These are phyloP conservation scores for Mesoclemmys tuberculata DNA, from an alignment of 2,113 vertebrate genomes.

Conservation along the genomic window DNA sequence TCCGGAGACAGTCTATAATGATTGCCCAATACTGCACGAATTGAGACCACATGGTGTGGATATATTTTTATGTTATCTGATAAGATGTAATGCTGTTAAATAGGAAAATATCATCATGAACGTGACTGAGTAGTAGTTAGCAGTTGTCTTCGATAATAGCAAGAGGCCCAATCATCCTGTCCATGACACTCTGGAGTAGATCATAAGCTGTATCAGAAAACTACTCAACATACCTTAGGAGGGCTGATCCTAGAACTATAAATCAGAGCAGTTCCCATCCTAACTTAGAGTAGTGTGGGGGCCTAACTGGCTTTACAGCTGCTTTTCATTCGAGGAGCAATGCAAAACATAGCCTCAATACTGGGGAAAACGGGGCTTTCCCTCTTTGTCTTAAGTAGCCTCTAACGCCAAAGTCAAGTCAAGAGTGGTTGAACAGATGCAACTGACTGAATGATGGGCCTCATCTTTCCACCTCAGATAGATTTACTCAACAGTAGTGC, in stretches of 20 bases:
- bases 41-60: not conserved
- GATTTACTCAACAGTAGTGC: not conserved
- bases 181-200: no score
- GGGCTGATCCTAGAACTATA: not conserved
- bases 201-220: not conserved
- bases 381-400: fast-evolving
- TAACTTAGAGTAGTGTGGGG: not conserved
- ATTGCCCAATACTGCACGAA: not conserved
- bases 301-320: not conserved
- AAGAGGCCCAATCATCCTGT: no score
- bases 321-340: not conserved
- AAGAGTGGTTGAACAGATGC: not conserved
- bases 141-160: not conserved
- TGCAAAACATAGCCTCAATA: not conserved
- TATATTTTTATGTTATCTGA: not conserved
- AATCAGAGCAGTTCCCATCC: not conserved
- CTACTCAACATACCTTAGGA: not conserved
- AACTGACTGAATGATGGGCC: fast-evolving
- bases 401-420: not conserved
- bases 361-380: not conserved
- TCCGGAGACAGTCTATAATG: not conserved
- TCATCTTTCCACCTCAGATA: not conserved
- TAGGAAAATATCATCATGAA: not conserved
- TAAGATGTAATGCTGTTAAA: not conserved
- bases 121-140: not conserved